Base-by-base conservation (phyloP, 2,797 vertebrate species). In the Limnodromus scolopaceus region DNA sequence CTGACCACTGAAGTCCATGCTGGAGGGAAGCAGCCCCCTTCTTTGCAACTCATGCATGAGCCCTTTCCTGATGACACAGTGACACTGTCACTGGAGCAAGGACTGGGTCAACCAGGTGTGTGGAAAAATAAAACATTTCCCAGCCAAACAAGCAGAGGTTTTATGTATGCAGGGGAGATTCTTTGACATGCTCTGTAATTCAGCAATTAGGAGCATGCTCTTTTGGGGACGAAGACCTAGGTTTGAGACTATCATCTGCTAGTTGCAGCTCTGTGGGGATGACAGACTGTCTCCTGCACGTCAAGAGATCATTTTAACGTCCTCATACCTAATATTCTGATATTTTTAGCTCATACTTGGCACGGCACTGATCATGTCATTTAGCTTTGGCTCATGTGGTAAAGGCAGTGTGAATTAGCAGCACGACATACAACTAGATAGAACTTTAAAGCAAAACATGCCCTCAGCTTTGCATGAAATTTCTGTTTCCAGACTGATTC, bases 1-100 rank as follows among this genome's bases (percentile, higher is more conserved):
- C 30, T 34, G 32, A 14, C 23, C 6, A 2, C 43, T 34, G 30
- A 54, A 63, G 30, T 4, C 57, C 45, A 27, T 0, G 3, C 30
- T 55, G 53, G 34, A 55, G 45, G 49, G 32, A 53, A 78, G 28
- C 30, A 65, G 25, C 24, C 86, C 39, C 6, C 25, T 38, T 38
- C 39, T 49, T 41, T 4, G 0, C 1, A 0, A 36, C 55, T 74
- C n/a, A 13, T 0, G 0, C n/a, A 23, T 1, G 4, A 75, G 38
- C 27, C 24, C 36, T 39, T 53, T 69, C 22, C 28, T 20, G 30
- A 14, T 19, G 22, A 11, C 10, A 64, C 54, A 60, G 34, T 27
- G 41, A 2, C 5, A 2, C 5, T 28, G 11, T 32, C 38, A 19
- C 54, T 28, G 30, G 20, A 83, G 53, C 39, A 77, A 70, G 19